Percentiles rank a stretch among this genome's conserved stretches.
Conservation (phyloP, 1,140 invertebrate species). For the Ganaspis sp. region DNA sequence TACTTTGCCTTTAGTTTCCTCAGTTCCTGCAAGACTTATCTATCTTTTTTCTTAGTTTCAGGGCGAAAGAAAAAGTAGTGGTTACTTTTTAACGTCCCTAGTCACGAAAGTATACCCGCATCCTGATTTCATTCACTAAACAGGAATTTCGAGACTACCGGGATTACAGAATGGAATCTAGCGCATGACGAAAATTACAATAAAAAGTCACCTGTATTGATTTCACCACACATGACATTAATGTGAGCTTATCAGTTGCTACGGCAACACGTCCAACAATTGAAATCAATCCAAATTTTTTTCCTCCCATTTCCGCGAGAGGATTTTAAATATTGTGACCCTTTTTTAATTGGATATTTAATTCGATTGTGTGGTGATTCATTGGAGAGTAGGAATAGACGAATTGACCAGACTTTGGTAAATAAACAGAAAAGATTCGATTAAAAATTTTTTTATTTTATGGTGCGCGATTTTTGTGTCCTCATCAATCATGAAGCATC, state of each 20-base stretch:
- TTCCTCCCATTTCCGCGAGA: no score
- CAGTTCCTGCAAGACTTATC: not conserved
- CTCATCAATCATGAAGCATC: not conserved
- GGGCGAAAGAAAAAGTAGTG: not conserved
- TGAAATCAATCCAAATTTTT: no score
- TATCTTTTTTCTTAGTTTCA: not conserved
- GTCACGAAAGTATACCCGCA: conserved; percentile 35
- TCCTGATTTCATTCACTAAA: not conserved
- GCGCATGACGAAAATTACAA: not conserved
- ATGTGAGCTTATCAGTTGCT: no score
- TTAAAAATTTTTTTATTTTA: no score
- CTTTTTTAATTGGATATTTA: not conserved
- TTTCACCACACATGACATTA: no score
- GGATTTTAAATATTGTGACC: no score
- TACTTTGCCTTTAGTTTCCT: conserved; percentile 1
- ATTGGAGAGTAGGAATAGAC: no score
- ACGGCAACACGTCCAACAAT: no score
- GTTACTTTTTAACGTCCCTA: conserved; percentile 46
- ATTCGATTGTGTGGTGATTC: not conserved
- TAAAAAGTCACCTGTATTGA: not conserved
- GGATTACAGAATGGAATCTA: not conserved
- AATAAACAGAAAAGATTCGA: no score
- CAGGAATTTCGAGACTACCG: not conserved
- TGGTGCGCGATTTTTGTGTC: not conserved
- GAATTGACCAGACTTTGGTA: no score